phyloP scores from a whole-genome alignment of 2,888 invertebrate genomes.

The Eristalis intricaria region DNA sequence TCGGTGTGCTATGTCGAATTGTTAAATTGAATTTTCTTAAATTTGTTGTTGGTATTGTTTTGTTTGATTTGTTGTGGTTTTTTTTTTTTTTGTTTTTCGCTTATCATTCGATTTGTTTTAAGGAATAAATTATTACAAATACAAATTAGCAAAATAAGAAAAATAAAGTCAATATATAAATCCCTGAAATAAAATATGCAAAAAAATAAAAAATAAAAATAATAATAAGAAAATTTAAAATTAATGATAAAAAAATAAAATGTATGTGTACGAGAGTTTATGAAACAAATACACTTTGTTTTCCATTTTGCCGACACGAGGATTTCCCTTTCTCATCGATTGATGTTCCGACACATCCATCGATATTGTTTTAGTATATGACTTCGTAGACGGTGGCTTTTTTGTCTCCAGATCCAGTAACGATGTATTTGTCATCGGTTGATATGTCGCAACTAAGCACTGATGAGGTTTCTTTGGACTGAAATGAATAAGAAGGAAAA shows the following conservation, averaged over 20 bases:
- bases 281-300: slow-evolving; percentile 57
- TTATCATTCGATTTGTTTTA: slow-evolving; percentile 38
- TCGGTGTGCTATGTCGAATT: neutral
- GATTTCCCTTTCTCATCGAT: slow-evolving; percentile 17
- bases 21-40: neutral
- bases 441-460: slow-evolving; percentile 99
- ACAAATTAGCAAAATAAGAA: slow-evolving; percentile 42
- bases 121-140: slow-evolving; percentile 53
- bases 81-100: slow-evolving; percentile 11
- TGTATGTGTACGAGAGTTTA: slow-evolving; percentile 16
- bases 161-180: slow-evolving; percentile 50
- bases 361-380: slow-evolving; percentile 85
- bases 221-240: neutral
- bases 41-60: neutral
- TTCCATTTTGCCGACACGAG: neutral
- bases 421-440: slow-evolving; percentile 98
- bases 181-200: slow-evolving; percentile 67
- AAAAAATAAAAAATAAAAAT: slow-evolving; percentile 34
- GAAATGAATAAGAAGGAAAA: slow-evolving; percentile 73
- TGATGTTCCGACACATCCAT: slow-evolving; percentile 24
- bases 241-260: slow-evolving; percentile 36
- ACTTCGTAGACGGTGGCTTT: slow-evolving; percentile 99
- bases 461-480: slow-evolving; percentile 98
- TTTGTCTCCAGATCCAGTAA: slow-evolving; percentile 98
- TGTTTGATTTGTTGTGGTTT: slow-evolving; percentile 6